These are phyloP conservation scores for Phenganax stokvisi DNA, from an alignment of 92 coral and sea anemone species.

Conservation along the genomic window DNA sequence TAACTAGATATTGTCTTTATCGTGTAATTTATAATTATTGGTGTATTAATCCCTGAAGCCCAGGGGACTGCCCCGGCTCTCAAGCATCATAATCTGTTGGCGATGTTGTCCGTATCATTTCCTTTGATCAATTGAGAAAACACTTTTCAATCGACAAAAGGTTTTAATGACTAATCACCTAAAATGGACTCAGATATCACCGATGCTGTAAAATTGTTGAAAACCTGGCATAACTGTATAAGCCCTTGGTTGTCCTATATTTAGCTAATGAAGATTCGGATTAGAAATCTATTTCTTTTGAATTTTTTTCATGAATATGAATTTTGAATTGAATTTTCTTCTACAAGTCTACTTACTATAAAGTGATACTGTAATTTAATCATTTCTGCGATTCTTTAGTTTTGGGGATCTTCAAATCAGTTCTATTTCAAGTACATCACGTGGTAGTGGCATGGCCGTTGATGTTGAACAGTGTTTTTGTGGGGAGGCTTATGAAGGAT, in stretches of 20 bases:
- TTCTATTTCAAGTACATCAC: slow-evolving; percentile 44
- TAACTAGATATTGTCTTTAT: too few relatives aligned
- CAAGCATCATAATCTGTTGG: too few relatives aligned
- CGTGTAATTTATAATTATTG: too few relatives aligned
- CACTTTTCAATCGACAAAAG: background rate
- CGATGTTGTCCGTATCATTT: too few relatives aligned
- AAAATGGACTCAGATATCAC: too few relatives aligned
- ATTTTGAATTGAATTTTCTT: background rate
- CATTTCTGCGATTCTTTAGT: slow-evolving; percentile 38
- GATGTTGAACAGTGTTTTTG: slow-evolving; percentile 90
- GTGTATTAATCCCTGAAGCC: too few relatives aligned
- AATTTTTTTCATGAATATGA: background rate
- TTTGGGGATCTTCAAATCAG: slow-evolving; percentile 66
- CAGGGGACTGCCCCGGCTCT: too few relatives aligned
- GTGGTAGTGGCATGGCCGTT: slow-evolving; percentile 53
- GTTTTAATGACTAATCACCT: background rate
- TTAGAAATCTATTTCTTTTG: background rate
- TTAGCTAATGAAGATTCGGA: background rate
- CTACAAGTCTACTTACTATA: background rate
- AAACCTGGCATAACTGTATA: too few relatives aligned
- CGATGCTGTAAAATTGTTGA: too few relatives aligned
- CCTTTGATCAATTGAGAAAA: too few relatives aligned
- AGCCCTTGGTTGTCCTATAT: too few relatives aligned
- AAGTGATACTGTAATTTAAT: background rate
- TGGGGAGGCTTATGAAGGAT: slow-evolving; percentile 73